Percentiles rank a stretch among this genome's conserved stretches.
Conservation (phyloP, 2,113 vertebrate genomes). For the Scomber colias region DNA sequence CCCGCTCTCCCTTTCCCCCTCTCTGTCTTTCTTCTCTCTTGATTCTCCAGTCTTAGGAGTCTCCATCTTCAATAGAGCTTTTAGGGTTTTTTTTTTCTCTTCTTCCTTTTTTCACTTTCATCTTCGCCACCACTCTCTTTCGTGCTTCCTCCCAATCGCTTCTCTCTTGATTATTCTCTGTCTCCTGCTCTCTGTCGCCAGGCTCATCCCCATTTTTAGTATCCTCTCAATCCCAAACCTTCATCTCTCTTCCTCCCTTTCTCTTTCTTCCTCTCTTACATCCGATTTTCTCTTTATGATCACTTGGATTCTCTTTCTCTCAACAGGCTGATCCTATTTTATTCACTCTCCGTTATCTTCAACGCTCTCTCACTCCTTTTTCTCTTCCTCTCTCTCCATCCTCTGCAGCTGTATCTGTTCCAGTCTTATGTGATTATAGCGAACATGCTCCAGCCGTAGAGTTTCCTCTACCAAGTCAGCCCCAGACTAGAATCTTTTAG, state of each 20-base stretch:
- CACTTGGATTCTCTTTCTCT: conserved; percentile 40
- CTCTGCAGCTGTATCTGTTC: conserved; percentile 64
- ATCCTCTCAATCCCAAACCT: conserved; percentile 52
- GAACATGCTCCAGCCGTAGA: conserved; percentile 56
- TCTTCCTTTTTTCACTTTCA: conserved; percentile 38
- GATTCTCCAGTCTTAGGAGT: conserved; percentile 35
- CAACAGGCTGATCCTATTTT: conserved; percentile 57
- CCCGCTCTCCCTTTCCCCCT: not conserved
- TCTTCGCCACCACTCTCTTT: conserved; percentile 46
- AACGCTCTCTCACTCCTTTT: not conserved
- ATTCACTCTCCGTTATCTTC: conserved; percentile 11
- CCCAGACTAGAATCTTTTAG: not conserved
- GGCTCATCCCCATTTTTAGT: conserved; percentile 55
- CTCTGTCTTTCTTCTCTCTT: conserved; percentile 10
- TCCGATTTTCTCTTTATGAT: conserved; percentile 26
- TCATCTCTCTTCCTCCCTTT: conserved; percentile 10
- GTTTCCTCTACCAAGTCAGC: conserved; percentile 47
- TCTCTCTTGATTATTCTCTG: conserved; percentile 52
- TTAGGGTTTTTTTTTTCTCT: conserved; percentile 14
- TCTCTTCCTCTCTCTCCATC: not conserved
- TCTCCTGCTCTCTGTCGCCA: conserved; percentile 48
- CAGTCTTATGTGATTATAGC: conserved; percentile 70
- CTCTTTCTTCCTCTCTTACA: conserved; percentile 5
- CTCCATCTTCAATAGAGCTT: conserved; percentile 55
- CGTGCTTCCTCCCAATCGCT: conserved; percentile 16